These are phyloP conservation scores for Camponotus fellah DNA, from an alignment of 2,888 invertebrate genomes.

Conservation along the genomic window DNA sequence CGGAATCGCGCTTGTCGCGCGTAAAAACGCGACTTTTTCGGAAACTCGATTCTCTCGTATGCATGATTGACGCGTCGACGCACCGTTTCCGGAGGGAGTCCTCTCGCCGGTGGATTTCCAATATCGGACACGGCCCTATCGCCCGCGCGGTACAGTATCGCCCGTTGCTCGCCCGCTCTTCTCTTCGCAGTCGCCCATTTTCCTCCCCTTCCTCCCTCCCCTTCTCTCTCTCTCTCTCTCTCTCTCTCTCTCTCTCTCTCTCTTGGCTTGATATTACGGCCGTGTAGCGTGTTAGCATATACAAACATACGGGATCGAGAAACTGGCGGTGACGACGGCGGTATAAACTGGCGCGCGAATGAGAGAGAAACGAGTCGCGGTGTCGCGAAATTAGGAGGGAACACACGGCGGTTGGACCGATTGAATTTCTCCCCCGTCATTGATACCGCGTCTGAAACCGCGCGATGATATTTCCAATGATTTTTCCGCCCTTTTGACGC, in stretches of 20 bases:
- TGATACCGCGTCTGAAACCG: background rate
- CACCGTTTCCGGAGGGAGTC: constrained; percentile 69
- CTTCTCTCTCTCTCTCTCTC: background rate
- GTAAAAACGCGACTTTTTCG: constrained; percentile 44
- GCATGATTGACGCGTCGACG: constrained; percentile 64
- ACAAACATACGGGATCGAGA: constrained; percentile 75
- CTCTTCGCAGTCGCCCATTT: constrained; percentile 61
- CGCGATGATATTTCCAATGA: background rate
- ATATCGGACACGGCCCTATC: constrained; percentile 68
- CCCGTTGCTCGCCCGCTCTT: constrained; percentile 61
- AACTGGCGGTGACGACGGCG: constrained; percentile 37
- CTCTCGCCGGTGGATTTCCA: constrained; percentile 70
- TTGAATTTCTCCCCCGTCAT: constrained; percentile 7
- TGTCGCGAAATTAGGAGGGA: constrained; percentile 39
- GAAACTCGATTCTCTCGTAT: constrained; percentile 41
- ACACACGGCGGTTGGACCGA: constrained; percentile 11
- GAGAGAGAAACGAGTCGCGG: constrained; percentile 49
- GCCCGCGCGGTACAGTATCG: constrained; percentile 48
- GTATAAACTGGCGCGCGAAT: constrained; percentile 53
- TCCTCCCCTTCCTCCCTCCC: no score
- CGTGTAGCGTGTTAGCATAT: constrained; percentile 82
- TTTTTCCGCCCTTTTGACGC: background rate
- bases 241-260: constrained; percentile 20
- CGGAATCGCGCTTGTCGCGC: constrained; percentile 4
- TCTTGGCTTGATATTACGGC: constrained; percentile 79